Conservation (phyloP, 2,888 invertebrate species). For the Stenchaetothrips biformis region DNA sequence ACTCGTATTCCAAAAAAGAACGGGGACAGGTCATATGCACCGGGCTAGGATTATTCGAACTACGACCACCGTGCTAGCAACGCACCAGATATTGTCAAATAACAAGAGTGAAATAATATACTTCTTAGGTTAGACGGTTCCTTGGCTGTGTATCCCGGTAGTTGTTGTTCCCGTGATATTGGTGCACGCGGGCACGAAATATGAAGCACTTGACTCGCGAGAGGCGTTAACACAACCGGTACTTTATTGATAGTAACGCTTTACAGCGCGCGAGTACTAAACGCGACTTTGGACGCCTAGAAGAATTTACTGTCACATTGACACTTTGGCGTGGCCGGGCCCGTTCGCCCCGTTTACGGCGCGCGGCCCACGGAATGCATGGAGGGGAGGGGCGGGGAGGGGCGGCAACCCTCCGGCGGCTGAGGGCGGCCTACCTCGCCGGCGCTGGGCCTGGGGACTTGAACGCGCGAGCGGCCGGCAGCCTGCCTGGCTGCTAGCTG, state of each 20-base stretch:
- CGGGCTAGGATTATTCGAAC: too few species aligned
- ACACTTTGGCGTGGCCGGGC: not conserved
- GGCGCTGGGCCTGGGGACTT: not conserved
- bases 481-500: too few species aligned
- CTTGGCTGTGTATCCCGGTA: too few species aligned
- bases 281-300: not conserved
- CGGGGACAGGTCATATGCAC: too few species aligned
- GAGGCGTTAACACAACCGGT: not conserved
- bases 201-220: not conserved
- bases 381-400: not conserved
- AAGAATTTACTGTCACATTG: conserved; percentile 1
- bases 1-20: too few species aligned
- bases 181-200: not conserved
- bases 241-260: conserved; percentile 12
- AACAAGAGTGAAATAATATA: too few species aligned
- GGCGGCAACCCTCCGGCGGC: not conserved
- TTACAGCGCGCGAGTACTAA: not conserved
- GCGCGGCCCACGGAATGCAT: not conserved
- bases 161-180: too few species aligned
- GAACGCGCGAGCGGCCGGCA: not conserved
- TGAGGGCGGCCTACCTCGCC: not conserved
- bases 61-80: too few species aligned
- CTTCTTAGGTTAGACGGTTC: too few species aligned
- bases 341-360: not conserved
- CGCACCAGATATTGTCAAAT: too few species aligned